A percentile compares a stretch with the other conserved stretches of the same genome.
Conservation (phyloP, 30 jellyfish, hydroid and myxozoan genomes). For the Aurelia sp. region DNA sequence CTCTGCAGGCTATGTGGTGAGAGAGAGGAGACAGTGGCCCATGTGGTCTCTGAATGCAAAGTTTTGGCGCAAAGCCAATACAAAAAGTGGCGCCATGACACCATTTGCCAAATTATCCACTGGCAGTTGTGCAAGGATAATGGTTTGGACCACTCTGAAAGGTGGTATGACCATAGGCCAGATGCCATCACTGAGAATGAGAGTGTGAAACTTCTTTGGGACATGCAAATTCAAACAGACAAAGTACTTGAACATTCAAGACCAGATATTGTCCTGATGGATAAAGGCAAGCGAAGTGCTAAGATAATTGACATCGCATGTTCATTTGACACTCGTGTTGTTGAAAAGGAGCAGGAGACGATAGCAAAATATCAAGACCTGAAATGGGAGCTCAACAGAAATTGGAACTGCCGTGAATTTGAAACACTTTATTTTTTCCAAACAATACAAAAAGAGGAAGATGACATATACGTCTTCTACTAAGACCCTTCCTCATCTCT, state of each 20-base stretch:
- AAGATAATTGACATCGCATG: background rate
- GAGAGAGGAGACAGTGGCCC: background rate
- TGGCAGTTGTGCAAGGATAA: background rate
- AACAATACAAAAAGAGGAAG: no score
- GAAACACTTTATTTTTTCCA: no score
- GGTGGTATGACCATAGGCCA: background rate
- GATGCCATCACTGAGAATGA: background rate
- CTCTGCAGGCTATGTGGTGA: background rate
- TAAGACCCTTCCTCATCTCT: no score
- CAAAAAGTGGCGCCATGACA: no score
- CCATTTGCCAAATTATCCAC: no score
- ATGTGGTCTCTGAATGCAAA: background rate
- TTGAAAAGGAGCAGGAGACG: conserved; percentile 14
- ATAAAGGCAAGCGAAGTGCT: background rate
- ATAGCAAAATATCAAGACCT: background rate
- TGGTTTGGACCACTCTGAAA: background rate
- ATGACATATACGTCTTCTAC: no score
- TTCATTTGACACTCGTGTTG: background rate
- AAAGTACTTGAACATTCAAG: background rate
- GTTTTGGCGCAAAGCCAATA: background rate
- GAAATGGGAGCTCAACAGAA: background rate
- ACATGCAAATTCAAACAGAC: background rate
- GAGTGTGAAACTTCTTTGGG: background rate
- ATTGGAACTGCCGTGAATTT: no score
- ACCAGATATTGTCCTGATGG: background rate